Percentiles rank a stretch among this genome's conserved stretches.
These are phyloP conservation scores for Myotis vivesi DNA, from an alignment of 2,797 vertebrate species.

Conservation along the genomic window DNA sequence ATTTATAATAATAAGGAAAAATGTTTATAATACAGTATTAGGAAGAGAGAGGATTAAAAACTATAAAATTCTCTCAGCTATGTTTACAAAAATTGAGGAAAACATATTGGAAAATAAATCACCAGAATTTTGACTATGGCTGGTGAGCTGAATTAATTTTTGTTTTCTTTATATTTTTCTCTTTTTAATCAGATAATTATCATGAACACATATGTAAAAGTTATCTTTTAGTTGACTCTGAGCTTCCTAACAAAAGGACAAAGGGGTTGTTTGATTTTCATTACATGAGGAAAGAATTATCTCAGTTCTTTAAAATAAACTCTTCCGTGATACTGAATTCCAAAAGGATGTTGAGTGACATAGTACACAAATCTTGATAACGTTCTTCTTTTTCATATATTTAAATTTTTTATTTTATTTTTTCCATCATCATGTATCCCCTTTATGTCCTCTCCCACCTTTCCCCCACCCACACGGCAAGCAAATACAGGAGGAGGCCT, in stretches of 20 bases:
- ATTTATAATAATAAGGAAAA: neutral
- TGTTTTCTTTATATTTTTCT: neutral
- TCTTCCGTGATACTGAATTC: neutral
- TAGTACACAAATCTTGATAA: neutral
- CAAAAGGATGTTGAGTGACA: neutral
- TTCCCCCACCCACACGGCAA: neutral
- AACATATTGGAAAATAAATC: constrained; percentile 1
- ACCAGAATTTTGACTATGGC: neutral
- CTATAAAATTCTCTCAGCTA: neutral
- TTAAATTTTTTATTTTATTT: too few species aligned
- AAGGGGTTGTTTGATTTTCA: neutral
- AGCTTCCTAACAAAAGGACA: neutral
- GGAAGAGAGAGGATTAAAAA: constrained; percentile 2
- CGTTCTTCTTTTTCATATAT: neutral
- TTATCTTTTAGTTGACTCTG: neutral
- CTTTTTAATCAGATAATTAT: neutral
- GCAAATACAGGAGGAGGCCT: neutral
- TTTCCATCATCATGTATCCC: neutral
- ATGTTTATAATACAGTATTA: neutral
- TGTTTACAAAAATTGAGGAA: neutral
- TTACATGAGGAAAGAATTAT: neutral
- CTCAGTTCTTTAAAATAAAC: constrained; percentile 17
- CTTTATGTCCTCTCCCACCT: neutral
- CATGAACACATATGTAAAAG: neutral
- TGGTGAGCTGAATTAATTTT: constrained; percentile 17